Percentiles rank a stretch among this genome's conserved stretches.
Evolutionary conservation across 1,140 invertebrate genomes (phyloP).

Genomic region (Galleria mellonella): DNA sequence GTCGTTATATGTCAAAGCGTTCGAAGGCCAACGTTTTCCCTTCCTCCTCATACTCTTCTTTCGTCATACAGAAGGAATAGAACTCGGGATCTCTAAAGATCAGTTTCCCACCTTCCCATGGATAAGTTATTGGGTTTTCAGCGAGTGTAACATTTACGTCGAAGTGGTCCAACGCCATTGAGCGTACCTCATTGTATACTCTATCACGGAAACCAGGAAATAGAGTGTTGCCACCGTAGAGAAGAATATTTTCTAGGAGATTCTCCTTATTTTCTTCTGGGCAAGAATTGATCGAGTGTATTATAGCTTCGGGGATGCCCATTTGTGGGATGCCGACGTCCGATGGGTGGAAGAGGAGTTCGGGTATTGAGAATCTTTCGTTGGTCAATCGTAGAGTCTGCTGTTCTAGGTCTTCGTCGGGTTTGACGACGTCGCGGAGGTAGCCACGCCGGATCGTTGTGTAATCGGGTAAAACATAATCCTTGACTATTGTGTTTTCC

Average conservation of each 20-base stretch:
- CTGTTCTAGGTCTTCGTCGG: conserved; percentile 79
- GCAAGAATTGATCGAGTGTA: conserved; percentile 82
- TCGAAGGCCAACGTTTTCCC: conserved; percentile 82
- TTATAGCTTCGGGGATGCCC: conserved; percentile 94
- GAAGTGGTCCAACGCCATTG: conserved; percentile 84
- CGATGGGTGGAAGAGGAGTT: conserved; percentile 95
- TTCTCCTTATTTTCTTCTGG: conserved; percentile 87
- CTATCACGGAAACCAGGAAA: conserved; percentile 91
- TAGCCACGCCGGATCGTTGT: conserved; percentile 89
- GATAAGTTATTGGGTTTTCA: conserved; percentile 86
- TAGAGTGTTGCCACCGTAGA: conserved; percentile 92
- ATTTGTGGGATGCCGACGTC: conserved; percentile 96
- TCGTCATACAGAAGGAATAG: conserved; percentile 82
- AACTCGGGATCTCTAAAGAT: conserved; percentile 85
- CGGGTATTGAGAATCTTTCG: conserved; percentile 94
- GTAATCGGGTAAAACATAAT: conserved; percentile 98
- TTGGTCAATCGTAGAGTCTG: conserved; percentile 93
- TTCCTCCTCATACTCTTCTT: conserved; percentile 92
- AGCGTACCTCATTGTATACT: conserved; percentile 86
- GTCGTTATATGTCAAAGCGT: conserved; percentile 79
- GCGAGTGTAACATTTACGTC: conserved; percentile 79
- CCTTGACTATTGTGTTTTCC: conserved; percentile 79
- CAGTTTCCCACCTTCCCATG: conserved; percentile 90
- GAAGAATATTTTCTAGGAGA: conserved; percentile 90
- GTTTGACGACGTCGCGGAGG: conserved; percentile 75